phyloP scores from a whole-genome alignment of 2,888 invertebrate species.

The Neocrepidodera transversa region DNA sequence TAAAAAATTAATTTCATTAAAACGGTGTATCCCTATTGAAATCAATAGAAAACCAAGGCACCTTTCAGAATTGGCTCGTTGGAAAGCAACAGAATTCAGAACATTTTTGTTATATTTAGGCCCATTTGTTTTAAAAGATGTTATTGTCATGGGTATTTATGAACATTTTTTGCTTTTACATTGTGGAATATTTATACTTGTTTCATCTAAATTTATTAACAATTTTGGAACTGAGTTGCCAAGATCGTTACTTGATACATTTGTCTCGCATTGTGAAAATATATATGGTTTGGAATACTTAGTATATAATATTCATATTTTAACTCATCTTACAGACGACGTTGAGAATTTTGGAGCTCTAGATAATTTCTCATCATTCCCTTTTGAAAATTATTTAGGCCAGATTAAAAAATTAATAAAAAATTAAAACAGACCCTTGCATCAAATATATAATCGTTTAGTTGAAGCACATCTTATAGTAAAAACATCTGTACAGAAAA shows the following conservation, averaged over 20 bases:
- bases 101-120: not conserved
- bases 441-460: not conserved
- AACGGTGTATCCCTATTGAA: not conserved
- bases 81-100: slow-evolving; percentile 1
- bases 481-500: no score
- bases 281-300: not conserved
- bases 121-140: not conserved
- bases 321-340: not conserved
- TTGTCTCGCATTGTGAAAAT: no score
- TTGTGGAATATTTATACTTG: no score
- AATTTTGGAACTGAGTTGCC: no score
- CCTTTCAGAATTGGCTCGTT: not conserved
- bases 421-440: not conserved
- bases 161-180: slow-evolving; percentile 1
- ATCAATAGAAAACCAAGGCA: not conserved
- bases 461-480: no score
- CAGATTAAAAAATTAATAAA: not conserved
- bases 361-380: not conserved
- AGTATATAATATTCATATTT: not conserved
- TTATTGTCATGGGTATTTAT: no score
- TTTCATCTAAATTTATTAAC: no score
- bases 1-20: slow-evolving; percentile 1
- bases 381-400: slow-evolving; percentile 7
- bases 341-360: not conserved
- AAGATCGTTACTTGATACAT: no score